These are phyloP conservation scores for Phrynocephalus guinanensis DNA, from an alignment of 2,797 vertebrate genomes.

Conservation along the genomic window DNA sequence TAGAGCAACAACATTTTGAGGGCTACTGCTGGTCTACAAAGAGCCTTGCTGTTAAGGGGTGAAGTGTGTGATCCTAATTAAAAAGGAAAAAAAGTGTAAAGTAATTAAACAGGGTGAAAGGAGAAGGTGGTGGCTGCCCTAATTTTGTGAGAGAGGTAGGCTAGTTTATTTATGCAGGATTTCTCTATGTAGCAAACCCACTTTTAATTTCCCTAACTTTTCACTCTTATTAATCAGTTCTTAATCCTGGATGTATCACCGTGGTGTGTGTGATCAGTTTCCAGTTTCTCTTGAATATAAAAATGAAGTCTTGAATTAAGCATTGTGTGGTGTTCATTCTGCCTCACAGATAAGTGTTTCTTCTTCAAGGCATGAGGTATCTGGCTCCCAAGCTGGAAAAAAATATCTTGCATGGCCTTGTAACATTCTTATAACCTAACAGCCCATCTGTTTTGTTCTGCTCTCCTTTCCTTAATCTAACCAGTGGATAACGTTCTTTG, in stretches of 20 bases:
- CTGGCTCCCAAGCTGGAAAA: conserved; percentile 73
- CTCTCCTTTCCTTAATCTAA: conserved; percentile 70
- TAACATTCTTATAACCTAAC: conserved; percentile 78
- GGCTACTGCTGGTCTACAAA: not conserved
- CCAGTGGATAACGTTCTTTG: conserved; percentile 81
- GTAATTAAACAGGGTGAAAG: not conserved
- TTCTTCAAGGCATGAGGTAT: conserved; percentile 66
- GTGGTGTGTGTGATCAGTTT: conserved; percentile 25
- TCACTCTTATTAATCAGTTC: not conserved
- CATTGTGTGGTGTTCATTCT: conserved; percentile 48
- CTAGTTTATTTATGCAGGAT: not conserved
- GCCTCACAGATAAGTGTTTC: conserved; percentile 55
- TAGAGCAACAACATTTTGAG: not conserved
- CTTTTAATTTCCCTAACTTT: conserved; percentile 12
- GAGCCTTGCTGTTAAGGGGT: not conserved
- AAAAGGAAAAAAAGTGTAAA: not conserved
- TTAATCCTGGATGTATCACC: conserved; percentile 30
- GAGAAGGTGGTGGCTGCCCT: not conserved
- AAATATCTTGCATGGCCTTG: conserved; percentile 75
- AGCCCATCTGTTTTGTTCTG: conserved; percentile 66
- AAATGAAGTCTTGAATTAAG: conserved; percentile 43
- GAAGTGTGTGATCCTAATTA: too few relatives aligned
- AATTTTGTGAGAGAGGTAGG: not conserved
- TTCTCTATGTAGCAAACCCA: not conserved
- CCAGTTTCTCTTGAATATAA: conserved; percentile 45